These are phyloP conservation scores for Danio aesculapii DNA, from an alignment of 2,797 vertebrate genomes.

Conservation along the genomic window DNA sequence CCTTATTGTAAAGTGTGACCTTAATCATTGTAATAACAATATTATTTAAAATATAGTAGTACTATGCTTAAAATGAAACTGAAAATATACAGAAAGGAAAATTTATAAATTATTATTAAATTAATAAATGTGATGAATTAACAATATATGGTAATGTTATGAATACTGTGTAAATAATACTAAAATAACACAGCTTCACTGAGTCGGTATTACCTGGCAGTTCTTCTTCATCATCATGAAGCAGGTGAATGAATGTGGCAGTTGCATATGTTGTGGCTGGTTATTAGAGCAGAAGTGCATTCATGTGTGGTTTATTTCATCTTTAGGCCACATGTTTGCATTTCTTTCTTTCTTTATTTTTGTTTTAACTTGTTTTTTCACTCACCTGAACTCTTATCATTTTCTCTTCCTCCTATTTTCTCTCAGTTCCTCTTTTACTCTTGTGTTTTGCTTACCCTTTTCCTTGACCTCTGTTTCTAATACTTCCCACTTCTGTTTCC, in stretches of 20 bases:
- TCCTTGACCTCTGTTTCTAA: neutral
- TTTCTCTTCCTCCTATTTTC: conserved; percentile 24
- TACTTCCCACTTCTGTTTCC: neutral
- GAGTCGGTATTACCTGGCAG: neutral
- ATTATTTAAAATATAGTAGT: too few relatives aligned
- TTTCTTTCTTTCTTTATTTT: neutral
- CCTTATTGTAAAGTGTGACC: too few relatives aligned
- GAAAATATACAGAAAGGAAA: too few relatives aligned
- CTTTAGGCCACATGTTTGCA: neutral
- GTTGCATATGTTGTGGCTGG: neutral
- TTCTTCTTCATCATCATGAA: neutral
- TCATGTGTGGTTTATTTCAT: neutral
- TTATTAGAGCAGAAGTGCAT: conserved; percentile 4
- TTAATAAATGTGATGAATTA: neutral
- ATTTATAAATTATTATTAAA: too few relatives aligned
- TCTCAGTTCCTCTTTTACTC: neutral
- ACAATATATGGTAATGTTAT: neutral
- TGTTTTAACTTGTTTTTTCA: neutral
- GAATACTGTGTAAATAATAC: too few relatives aligned
- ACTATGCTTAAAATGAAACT: too few relatives aligned
- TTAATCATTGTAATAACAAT: too few relatives aligned
- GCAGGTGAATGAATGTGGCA: neutral
- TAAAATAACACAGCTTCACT: too few relatives aligned
- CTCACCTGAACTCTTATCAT: neutral
- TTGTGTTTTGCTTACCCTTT: neutral